phyloP scores from a whole-genome alignment of 2,797 vertebrate genomes.

The Bryconaethiops microstoma region DNA sequence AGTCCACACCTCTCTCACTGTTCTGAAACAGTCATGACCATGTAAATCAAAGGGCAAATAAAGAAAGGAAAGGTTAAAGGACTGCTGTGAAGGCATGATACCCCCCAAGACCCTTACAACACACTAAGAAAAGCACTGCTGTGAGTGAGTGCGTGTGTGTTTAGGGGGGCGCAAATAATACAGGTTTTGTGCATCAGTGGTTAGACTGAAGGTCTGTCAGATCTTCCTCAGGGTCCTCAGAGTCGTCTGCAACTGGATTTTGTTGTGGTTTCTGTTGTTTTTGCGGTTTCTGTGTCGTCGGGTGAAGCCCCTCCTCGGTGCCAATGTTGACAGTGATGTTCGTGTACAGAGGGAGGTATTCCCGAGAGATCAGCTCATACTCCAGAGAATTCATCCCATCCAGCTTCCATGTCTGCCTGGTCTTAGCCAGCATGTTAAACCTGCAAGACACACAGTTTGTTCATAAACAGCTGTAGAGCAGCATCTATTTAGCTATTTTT shows the following conservation, averaged over 20 bases:
- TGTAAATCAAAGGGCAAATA: constrained; percentile 2
- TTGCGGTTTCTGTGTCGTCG: not conserved
- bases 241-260: not conserved
- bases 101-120: not conserved
- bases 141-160: not conserved
- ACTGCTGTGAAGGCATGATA: constrained; percentile 32
- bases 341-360: constrained; percentile 78
- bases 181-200: not conserved
- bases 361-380: constrained; percentile 75
- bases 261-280: not conserved
- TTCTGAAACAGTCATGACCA: constrained; percentile 9
- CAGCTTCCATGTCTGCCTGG: constrained; percentile 74
- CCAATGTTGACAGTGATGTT: constrained; percentile 85
- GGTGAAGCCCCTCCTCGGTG: constrained; percentile 66
- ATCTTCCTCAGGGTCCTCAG: not conserved
- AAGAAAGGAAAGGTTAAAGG: not conserved
- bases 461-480: too few relatives aligned
- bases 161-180: not conserved
- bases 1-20: not conserved
- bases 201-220: constrained; percentile 1
- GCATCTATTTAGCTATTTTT: too few relatives aligned
- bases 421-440: constrained; percentile 83
- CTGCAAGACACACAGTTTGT: constrained; percentile 56
- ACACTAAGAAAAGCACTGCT: not conserved
- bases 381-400: constrained; percentile 79